Conservation (phyloP, 2,888 invertebrate species). For the Venusia cambrica region DNA sequence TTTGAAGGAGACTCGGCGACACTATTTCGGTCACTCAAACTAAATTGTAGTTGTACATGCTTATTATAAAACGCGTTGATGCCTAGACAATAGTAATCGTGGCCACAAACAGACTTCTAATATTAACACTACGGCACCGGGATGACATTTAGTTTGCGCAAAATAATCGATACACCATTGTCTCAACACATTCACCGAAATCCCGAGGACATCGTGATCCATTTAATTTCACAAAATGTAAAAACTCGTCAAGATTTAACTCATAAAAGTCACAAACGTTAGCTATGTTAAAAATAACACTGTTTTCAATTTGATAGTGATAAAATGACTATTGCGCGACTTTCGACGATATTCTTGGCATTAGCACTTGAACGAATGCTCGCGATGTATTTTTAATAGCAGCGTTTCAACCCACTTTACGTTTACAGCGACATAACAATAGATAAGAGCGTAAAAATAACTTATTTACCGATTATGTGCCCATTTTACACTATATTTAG, state of each 20-base stretch:
- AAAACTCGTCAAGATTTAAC: conserved; percentile 28
- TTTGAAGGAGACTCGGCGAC: conserved; percentile 56
- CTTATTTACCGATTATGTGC: conserved; percentile 78
- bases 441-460: conserved; percentile 37
- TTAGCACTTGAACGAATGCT: conserved; percentile 54
- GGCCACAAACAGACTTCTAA: conserved; percentile 78
- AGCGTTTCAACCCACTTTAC: conserved; percentile 32
- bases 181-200: conserved; percentile 75
- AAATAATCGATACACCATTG: conserved; percentile 82
- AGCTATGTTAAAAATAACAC: conserved; percentile 61
- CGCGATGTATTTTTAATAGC: conserved; percentile 60
- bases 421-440: conserved; percentile 23
- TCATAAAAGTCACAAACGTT: conserved; percentile 38
- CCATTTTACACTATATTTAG: conserved; percentile 76
- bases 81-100: conserved; percentile 77
- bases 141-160: conserved; percentile 80
- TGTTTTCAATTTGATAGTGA: conserved; percentile 57
- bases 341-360: conserved; percentile 76
- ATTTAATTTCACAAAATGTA: conserved; percentile 37
- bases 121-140: conserved; percentile 77
- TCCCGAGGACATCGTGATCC: conserved; percentile 53
- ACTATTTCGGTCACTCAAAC: conserved; percentile 74
- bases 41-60: conserved; percentile 70
- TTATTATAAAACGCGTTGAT: conserved; percentile 78
- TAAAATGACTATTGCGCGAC: conserved; percentile 68